A percentile compares a stretch with the other conserved stretches of the same genome.
These are phyloP conservation scores for Entosphenus tridentatus DNA, from an alignment of 2,113 vertebrate species.

Conservation along the genomic window DNA sequence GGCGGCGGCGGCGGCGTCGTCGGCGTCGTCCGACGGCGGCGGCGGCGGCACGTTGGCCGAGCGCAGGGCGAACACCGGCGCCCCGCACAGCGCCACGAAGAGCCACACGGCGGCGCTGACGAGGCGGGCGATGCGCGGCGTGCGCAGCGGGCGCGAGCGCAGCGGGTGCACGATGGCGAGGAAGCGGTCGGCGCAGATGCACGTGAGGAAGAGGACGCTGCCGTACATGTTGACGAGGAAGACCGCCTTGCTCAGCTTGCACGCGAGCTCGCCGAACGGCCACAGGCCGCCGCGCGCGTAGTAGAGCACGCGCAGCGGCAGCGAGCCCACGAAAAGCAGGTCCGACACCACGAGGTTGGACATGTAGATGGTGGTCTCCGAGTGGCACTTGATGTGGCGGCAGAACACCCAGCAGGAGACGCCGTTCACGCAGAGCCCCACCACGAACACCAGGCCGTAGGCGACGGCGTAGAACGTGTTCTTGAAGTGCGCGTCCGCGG, in stretches of 20 bases:
- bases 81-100: background rate
- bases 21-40: too few species aligned
- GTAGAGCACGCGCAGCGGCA: conserved; percentile 14
- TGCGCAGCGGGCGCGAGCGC: conserved; percentile 9
- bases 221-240: conserved; percentile 14
- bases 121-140: background rate
- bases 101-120: conserved; percentile 11
- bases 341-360: conserved; percentile 14
- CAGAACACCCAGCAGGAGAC: conserved; percentile 12
- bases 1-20: too few species aligned
- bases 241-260: conserved; percentile 12
- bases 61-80: too few species aligned
- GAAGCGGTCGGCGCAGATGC: conserved; percentile 14
- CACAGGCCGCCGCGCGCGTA: conserved; percentile 9
- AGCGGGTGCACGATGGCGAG: conserved; percentile 14
- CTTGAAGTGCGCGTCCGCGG: too few species aligned
- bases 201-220: conserved; percentile 13
- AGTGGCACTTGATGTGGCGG: conserved; percentile 8
- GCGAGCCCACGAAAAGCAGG: conserved; percentile 12
- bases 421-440: conserved; percentile 12
- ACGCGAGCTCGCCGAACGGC: conserved; percentile 10
- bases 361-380: conserved; percentile 13
- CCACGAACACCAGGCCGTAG: conserved; percentile 12
- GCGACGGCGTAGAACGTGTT: conserved; percentile 12
- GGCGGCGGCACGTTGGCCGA: too few species aligned